These are phyloP conservation scores for Campoletis sonorensis DNA, from an alignment of 1,140 invertebrate genomes.

Conservation along the genomic window DNA sequence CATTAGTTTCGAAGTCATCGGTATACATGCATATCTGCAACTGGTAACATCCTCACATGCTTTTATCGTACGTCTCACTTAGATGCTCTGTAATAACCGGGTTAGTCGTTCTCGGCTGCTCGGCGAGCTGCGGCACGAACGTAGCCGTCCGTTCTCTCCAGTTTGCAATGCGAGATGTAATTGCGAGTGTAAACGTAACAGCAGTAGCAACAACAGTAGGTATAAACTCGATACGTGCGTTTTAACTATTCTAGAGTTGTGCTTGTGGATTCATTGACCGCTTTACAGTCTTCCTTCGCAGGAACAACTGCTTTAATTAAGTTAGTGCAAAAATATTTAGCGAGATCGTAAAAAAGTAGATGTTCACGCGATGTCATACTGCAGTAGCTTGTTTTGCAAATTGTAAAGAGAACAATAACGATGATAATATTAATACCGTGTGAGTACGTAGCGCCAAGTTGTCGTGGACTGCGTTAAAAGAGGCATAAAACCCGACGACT, in stretches of 20 bases:
- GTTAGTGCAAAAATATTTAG: not conserved
- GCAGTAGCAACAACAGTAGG: constrained; percentile 15
- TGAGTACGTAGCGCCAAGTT: not conserved
- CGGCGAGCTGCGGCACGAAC: not conserved
- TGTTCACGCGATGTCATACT: not conserved
- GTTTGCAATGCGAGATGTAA: constrained; percentile 21
- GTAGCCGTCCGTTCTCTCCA: not conserved
- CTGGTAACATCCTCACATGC: not conserved
- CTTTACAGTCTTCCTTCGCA: not conserved
- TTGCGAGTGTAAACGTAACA: constrained; percentile 31
- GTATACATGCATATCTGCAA: not conserved
- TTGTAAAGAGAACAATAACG: not conserved
- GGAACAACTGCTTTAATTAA: not conserved
- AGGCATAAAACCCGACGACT: not conserved
- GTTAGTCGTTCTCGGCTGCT: constrained; percentile 31
- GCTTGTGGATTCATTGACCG: constrained; percentile 23
- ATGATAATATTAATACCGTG: not conserved
- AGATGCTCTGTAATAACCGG: constrained; percentile 35
- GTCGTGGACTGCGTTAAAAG: not conserved
- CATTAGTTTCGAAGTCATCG: not conserved
- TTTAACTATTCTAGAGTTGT: constrained; percentile 35
- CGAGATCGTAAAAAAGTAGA: not conserved
- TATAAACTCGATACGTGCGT: constrained; percentile 13
- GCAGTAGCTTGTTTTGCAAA: not conserved
- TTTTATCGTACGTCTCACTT: constrained; percentile 37